These are phyloP conservation scores for Clarias macrocephalus DNA, from an alignment of 2,113 vertebrate genomes.

Conservation along the genomic window DNA sequence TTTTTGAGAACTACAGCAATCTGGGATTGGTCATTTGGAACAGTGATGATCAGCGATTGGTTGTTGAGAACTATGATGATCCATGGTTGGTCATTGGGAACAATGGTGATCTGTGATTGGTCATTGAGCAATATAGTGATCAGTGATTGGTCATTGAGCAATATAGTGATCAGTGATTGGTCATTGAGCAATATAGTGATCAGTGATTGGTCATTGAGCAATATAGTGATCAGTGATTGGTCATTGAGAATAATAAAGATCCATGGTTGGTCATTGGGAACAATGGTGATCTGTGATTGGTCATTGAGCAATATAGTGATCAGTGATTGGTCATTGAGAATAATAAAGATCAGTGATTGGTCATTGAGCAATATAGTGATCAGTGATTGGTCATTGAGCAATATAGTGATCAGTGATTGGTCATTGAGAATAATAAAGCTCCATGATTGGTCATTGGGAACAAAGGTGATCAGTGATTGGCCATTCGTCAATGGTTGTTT, in stretches of 20 bases:
- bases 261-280: not conserved
- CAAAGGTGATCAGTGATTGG: not conserved
- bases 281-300: not conserved
- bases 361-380: not conserved
- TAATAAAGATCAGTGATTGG: not conserved
- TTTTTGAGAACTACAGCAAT: not conserved
- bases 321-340: not conserved
- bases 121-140: not conserved
- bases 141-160: not conserved
- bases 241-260: not conserved
- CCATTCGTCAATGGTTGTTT: not conserved
- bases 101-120: not conserved
- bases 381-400: not conserved
- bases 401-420: not conserved
- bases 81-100: not conserved
- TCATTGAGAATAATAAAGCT: not conserved
- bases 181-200: not conserved
- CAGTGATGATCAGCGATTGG: not conserved
- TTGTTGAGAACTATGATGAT: not conserved
- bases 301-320: not conserved
- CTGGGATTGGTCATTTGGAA: not conserved
- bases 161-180: not conserved
- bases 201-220: not conserved
- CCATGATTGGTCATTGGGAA: not conserved
- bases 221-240: not conserved